phyloP scores from a whole-genome alignment of 2,888 invertebrate genomes.

The Pheosia gnoma region DNA sequence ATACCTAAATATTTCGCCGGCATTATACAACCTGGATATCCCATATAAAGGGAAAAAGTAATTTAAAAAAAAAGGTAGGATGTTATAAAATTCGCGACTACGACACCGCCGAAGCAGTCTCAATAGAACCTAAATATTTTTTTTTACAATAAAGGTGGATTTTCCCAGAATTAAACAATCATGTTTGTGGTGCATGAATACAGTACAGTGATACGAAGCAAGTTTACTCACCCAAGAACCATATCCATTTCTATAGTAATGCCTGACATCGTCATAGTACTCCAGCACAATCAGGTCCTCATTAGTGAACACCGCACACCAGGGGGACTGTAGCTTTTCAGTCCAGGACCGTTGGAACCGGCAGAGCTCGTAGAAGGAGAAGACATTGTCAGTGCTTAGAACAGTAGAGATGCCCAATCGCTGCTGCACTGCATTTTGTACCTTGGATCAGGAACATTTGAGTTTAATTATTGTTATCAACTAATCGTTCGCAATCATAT shows the following conservation, averaged over 20 bases:
- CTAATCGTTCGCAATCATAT: background rate
- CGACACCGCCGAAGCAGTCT: too few relatives aligned
- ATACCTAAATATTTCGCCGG: too few relatives aligned
- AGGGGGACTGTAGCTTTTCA: conserved; percentile 81
- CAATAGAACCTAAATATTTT: too few relatives aligned
- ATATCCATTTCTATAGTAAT: conserved; percentile 85
- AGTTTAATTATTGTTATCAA: background rate
- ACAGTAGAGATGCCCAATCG: conserved; percentile 75
- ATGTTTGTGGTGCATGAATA: too few relatives aligned
- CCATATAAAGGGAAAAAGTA: too few relatives aligned
- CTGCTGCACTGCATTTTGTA: conserved; percentile 73
- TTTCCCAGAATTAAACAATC: too few relatives aligned
- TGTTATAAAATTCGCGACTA: too few relatives aligned
- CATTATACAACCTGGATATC: too few relatives aligned
- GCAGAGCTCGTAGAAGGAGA: conserved; percentile 90
- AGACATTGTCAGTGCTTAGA: conserved; percentile 71
- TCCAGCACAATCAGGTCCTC: conserved; percentile 88
- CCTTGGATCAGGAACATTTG: conserved; percentile 40
- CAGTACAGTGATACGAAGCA: background rate
- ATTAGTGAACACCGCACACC: conserved; percentile 89
- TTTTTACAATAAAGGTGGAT: too few relatives aligned
- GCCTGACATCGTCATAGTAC: conserved; percentile 89
- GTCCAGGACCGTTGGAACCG: conserved; percentile 89
- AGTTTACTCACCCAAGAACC: conserved; percentile 61
- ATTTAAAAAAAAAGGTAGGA: too few relatives aligned